Base-by-base conservation (phyloP, 2,113 vertebrate species). In the Fukomys damarensis region DNA sequence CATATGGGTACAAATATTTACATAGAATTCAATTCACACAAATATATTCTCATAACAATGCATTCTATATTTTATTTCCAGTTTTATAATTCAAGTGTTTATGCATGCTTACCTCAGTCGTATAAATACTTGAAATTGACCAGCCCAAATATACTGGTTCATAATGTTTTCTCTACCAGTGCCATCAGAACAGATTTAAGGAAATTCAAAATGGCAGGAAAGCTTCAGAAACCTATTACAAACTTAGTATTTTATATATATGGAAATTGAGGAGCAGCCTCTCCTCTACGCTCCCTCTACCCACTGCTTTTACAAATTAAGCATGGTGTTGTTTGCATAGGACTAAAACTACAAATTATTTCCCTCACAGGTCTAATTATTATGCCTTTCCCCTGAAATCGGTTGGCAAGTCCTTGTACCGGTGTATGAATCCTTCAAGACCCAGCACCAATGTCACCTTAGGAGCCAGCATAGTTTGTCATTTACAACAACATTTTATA, bases 101-200 rank as follows among this genome's bases (percentile, higher is more conserved):
- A 54, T 97, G 86, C 82, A 65, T 11, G 81, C 26, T 81, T 92
- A 68, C 56, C n/a, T 74, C 35, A 66, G 32, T 49, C 54, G 66
- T 56, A 96, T 54, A 66, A 94, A 54, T 94, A 83, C 49, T 58
- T 97, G 22, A 86, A 91, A 80, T 77, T 88, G 72, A 54, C 49
- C 19, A 86, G 49, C 19, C 24, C 30, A 52, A n/a, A 61, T 43
- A 46, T 72, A 81, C 56, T 68, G 9, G 13, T 61, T 93, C 46
- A 61, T 54, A 68, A 65, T 89, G 38, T 96, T 89, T 17, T 66
- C 32, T 38, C 2, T 5, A 19, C 13, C 30, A 81, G 1, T 79
- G 7, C 66, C 59, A 43, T 87, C 35, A 49, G 91, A 95, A 24
- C 10, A 82, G 19, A 89, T 74, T 72, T 90, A 76, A 65, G 43